Evolutionary conservation across 2,113 vertebrate genomes (phyloP), one percentile per base, ranked within the genome.

Genomic region (Chrysochloris asiatica): DNA sequence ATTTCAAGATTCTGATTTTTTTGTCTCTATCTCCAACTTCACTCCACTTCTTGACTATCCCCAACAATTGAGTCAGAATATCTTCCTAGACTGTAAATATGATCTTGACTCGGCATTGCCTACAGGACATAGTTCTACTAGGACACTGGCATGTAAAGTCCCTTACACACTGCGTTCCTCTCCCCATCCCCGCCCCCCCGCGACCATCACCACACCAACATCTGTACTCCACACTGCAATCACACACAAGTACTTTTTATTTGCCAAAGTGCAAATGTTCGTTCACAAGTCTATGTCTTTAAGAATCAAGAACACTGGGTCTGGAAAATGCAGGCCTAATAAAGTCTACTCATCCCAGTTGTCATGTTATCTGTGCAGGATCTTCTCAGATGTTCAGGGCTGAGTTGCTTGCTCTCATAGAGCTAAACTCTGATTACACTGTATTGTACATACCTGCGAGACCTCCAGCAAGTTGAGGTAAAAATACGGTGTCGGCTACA

Each of bases 81-180:
- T 91, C 1, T 83, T 86, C 93, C 56, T 36, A 28, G 14, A 67
- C 13, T 28, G 52, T n/a, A 87, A 85, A 78, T 67, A 47, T 4
- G 33, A 8, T 59, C 33, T 73, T 47, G 10, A 2, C 8, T 94
- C 28, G 82, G 22, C 8, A 52, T 48, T 52, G 7, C 16, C 7
- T 4, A 47, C 2, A 67, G 30, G 69, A 50, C 13, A 77, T 86
- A 86, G 22, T 50, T 83, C 16, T 71, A 80, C 33, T 19, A 22
- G 52, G 45, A 33, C 48, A 80, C 22, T 8, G 10, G n/a, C n/a
- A n/a, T n/a, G n/a, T n/a, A 22, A 56, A 56, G 11, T 56, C 13
- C 19, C 17, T 56, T n/a, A n/a, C n/a, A n/a, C n/a, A n/a, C n/a
- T n/a, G n/a, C 6, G 3, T 38, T 17, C 0, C 11, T 14, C 24